phyloP scores from a whole-genome alignment of 2,113 vertebrate species.

The Rhea americana region DNA sequence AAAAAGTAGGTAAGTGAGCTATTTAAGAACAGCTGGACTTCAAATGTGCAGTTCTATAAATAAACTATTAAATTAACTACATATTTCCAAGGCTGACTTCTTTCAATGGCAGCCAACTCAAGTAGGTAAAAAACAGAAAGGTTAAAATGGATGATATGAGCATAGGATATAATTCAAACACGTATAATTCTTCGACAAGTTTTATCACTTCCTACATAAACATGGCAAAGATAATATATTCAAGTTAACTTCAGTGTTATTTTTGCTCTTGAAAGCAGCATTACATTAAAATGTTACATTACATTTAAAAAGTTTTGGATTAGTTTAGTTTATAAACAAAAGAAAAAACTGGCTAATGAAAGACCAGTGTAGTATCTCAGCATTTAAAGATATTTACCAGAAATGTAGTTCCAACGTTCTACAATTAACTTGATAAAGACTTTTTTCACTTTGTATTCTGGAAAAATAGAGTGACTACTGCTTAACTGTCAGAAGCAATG shows the following conservation, averaged over 20 bases:
- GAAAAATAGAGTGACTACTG: background rate
- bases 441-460: background rate
- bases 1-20: background rate
- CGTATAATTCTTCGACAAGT: background rate
- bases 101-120: constrained; percentile 28
- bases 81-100: constrained; percentile 5
- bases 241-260: background rate
- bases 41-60: constrained; percentile 66
- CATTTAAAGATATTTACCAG: background rate
- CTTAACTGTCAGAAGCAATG: background rate
- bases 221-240: no score
- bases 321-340: background rate
- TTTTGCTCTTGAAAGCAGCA: background rate
- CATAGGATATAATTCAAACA: background rate
- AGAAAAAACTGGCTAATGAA: background rate
- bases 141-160: background rate
- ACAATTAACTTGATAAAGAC: background rate
- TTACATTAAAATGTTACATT: background rate
- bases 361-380: background rate
- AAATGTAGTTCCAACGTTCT: background rate
- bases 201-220: constrained; percentile 16
- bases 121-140: background rate
- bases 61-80: constrained; percentile 54
- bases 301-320: background rate
- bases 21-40: constrained; percentile 65